A percentile compares a stretch with the other conserved stretches of the same genome.
Conservation (phyloP, 2,888 invertebrate genomes). For the Tineola bisselliella region DNA sequence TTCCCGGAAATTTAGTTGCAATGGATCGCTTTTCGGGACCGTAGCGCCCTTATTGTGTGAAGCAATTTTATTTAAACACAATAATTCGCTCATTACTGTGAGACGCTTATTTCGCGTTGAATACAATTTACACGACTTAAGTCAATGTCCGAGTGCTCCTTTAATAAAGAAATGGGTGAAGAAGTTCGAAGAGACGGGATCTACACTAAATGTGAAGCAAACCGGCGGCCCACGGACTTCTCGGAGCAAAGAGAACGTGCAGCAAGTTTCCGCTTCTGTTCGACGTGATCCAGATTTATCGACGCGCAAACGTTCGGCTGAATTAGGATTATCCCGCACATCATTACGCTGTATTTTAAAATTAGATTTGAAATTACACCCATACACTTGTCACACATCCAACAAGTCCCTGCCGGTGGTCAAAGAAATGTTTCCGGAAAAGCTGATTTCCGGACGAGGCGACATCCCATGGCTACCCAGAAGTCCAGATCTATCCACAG, state of each 20-base stretch:
- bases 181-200: slow-evolving; percentile 15
- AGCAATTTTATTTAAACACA: not conserved
- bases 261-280: slow-evolving; percentile 17
- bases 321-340: slow-evolving; percentile 20
- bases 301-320: slow-evolving; percentile 19
- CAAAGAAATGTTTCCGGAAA: not conserved
- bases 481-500: no score
- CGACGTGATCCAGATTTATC: slow-evolving; percentile 20
- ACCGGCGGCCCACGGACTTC: slow-evolving; percentile 13
- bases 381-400: slow-evolving; percentile 11
- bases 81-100: slow-evolving; percentile 14
- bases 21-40: slow-evolving; percentile 11
- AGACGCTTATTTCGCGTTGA: slow-evolving; percentile 15
- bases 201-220: no score
- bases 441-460: no score
- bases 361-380: slow-evolving; percentile 15
- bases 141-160: slow-evolving; percentile 14
- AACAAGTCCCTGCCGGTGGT: no score
- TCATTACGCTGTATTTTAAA: slow-evolving; percentile 19
- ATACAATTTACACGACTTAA: slow-evolving; percentile 5
- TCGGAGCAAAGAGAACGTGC: slow-evolving; percentile 15
- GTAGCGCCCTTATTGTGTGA: slow-evolving; percentile 15
- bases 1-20: slow-evolving; percentile 13
- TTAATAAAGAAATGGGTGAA: slow-evolving; percentile 15
- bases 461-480: no score